phyloP scores from a whole-genome alignment of 2,888 invertebrate species.

The Erannis defoliaria region DNA sequence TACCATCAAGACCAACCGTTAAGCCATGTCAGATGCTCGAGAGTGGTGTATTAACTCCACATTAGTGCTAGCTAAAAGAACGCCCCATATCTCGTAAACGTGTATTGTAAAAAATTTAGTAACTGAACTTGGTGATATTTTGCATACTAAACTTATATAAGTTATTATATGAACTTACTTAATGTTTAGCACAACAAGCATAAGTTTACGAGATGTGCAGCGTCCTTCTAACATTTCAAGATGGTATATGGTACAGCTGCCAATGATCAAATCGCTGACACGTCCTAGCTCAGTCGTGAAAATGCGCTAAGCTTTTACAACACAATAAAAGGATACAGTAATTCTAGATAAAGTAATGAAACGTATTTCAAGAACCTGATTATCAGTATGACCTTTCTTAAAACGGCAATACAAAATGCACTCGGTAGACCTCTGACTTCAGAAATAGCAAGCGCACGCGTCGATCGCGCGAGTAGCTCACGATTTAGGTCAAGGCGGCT shows the following conservation, averaged over 20 bases:
- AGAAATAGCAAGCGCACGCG: conserved; percentile 61
- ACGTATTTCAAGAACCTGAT: conserved; percentile 14
- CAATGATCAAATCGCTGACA: conserved; percentile 13
- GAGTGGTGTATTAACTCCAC: too few species aligned
- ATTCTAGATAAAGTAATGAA: conserved; percentile 19
- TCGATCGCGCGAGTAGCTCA: conserved; percentile 56
- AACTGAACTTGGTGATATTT: too few species aligned
- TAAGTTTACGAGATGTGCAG: too few species aligned
- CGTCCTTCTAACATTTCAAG: too few species aligned
- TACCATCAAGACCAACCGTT: too few species aligned
- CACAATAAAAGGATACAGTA: conserved; percentile 4
- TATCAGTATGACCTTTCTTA: conserved; percentile 43
- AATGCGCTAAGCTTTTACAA: conserved; percentile 6
- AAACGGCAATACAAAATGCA: conserved; percentile 45
- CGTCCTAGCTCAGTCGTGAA: conserved; percentile 16
- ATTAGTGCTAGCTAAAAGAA: too few species aligned
- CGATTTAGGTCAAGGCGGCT: conserved; percentile 82
- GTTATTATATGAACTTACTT: too few species aligned
- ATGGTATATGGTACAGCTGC: background rate
- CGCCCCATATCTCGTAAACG: too few species aligned
- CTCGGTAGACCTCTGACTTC: conserved; percentile 61
- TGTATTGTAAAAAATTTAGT: too few species aligned
- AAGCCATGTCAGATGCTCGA: too few species aligned
- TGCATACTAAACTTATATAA: too few species aligned
- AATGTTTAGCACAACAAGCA: too few species aligned